These are phyloP conservation scores for Bicyclus anynana DNA, from an alignment of 1,140 invertebrate species.

Conservation along the genomic window DNA sequence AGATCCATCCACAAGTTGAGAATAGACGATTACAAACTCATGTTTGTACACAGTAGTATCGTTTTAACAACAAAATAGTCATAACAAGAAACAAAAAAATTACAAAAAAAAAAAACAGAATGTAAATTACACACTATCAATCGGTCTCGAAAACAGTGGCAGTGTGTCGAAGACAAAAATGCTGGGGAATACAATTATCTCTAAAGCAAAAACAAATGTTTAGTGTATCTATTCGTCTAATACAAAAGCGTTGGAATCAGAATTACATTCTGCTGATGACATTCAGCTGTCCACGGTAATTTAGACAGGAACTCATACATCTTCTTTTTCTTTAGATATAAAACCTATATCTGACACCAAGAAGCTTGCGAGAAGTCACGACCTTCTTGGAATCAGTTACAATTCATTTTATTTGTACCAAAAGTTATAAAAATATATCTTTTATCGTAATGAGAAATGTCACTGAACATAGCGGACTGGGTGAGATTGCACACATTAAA, in stretches of 20 bases:
- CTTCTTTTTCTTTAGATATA: neutral
- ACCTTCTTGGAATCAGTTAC: constrained; percentile 10
- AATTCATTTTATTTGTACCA: constrained; percentile 17
- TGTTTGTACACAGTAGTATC: constrained; percentile 46
- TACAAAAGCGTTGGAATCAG: neutral
- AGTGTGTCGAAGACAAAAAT: constrained; percentile 38
- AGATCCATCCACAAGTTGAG: neutral
- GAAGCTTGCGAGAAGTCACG: neutral
- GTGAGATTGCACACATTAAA: constrained; percentile 28
- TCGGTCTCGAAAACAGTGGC: constrained; percentile 39
- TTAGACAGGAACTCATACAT: constrained; percentile 4
- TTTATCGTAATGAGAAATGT: constrained; percentile 15
- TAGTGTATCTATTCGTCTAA: neutral
- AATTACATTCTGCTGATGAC: neutral
- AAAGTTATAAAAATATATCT: constrained; percentile 27
- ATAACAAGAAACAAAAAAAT: constrained; percentile 56
- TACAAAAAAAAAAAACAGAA: constrained; percentile 35
- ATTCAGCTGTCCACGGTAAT: neutral
- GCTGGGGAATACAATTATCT: constrained; percentile 2
- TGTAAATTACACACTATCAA: constrained; percentile 32
- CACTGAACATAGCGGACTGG: constrained; percentile 19
- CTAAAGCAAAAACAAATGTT: neutral
- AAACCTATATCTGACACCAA: constrained; percentile 4
- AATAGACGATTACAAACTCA: constrained; percentile 28
- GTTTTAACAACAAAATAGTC: constrained; percentile 48